phyloP scores from a whole-genome alignment of 2,888 invertebrate species.

The Pseudococcus viburni region DNA sequence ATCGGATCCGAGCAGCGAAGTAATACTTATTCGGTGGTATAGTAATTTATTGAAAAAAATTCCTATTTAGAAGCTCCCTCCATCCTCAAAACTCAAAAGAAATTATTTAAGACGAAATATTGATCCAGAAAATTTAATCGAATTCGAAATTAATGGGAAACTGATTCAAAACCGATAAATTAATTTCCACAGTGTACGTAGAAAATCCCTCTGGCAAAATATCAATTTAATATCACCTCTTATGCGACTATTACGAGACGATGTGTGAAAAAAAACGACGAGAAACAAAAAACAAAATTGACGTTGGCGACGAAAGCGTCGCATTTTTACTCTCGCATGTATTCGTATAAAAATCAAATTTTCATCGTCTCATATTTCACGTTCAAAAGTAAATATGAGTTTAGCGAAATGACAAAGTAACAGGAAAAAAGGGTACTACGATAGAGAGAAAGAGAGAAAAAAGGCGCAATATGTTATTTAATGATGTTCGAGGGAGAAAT shows the following conservation, averaged over 20 bases:
- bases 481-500: conserved; percentile 48
- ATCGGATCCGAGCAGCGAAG: too few relatives aligned
- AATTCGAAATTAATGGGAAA: too few relatives aligned
- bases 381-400: conserved; percentile 28
- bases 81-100: too few relatives aligned
- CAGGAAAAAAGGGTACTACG: not conserved
- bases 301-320: too few relatives aligned
- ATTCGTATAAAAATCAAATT: conserved; percentile 41
- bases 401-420: conserved; percentile 51
- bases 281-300: not conserved
- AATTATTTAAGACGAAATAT: too few relatives aligned
- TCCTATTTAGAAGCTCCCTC: too few relatives aligned
- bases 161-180: too few relatives aligned
- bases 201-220: not conserved
- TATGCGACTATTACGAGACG: not conserved
- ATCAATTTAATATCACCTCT: not conserved
- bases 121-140: too few relatives aligned
- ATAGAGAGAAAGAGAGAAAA: not conserved
- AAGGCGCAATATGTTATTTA: conserved; percentile 49
- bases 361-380: conserved; percentile 51
- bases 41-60: too few relatives aligned
- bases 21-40: too few relatives aligned
- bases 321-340: not conserved
- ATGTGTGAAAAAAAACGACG: not conserved
- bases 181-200: too few relatives aligned